Evolutionary conservation across 1,140 invertebrate genomes (phyloP).

Genomic region (Argopecten irradians): DNA sequence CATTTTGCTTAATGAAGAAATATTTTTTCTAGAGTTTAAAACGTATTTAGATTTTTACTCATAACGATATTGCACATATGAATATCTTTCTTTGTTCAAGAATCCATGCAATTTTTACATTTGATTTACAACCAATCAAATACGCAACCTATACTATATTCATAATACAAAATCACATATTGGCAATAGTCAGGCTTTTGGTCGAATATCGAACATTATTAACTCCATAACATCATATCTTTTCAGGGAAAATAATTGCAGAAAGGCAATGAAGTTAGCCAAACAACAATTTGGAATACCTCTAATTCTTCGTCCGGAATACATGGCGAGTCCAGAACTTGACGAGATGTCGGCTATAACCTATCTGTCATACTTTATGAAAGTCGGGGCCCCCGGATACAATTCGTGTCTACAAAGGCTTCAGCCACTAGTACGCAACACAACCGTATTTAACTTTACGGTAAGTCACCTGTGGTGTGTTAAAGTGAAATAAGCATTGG

Average conservation of each 20-base stretch:
- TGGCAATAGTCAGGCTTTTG: too few relatives aligned
- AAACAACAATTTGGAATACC: constrained; percentile 93
- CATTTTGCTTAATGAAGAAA: too few relatives aligned
- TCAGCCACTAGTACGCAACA: constrained; percentile 79
- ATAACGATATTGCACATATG: too few relatives aligned
- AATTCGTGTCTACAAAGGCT: constrained; percentile 94
- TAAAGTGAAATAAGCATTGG: background rate
- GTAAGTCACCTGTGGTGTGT: constrained; percentile 79
- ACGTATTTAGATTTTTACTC: too few relatives aligned
- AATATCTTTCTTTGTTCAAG: background rate
- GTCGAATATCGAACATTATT: background rate
- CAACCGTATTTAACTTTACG: constrained; percentile 88
- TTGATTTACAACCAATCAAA: background rate
- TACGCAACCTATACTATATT: background rate
- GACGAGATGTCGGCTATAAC: constrained; percentile 98
- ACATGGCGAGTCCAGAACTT: constrained; percentile 94
- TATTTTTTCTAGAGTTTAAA: too few relatives aligned
- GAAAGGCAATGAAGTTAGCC: constrained; percentile 92
- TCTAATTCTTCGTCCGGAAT: constrained; percentile 95
- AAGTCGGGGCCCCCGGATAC: constrained; percentile 94
- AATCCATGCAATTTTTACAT: background rate
- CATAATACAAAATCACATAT: background rate
- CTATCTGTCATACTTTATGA: constrained; percentile 98
- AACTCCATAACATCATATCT: background rate
- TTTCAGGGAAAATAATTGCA: constrained; percentile 89